phyloP scores from a whole-genome alignment of 2,888 invertebrate genomes.

The Ichneumoninae sp. region DNA sequence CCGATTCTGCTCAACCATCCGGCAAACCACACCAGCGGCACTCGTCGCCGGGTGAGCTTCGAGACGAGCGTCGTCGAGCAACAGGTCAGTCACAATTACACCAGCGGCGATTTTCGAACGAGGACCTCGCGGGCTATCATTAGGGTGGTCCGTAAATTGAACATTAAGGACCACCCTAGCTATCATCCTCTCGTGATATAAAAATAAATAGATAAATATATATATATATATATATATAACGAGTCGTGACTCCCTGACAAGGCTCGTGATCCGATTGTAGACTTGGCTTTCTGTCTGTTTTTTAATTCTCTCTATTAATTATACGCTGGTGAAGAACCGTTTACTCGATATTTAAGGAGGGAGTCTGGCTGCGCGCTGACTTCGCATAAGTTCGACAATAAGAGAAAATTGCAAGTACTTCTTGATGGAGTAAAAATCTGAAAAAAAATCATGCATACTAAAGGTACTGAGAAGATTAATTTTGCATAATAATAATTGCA shows the following conservation, averaged over 20 bases:
- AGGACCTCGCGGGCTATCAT: constrained; percentile 61
- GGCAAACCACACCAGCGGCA: constrained; percentile 74
- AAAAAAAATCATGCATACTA: too few relatives aligned
- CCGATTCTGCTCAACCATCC: constrained; percentile 81
- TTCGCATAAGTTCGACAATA: too few relatives aligned
- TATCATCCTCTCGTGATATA: constrained; percentile 64
- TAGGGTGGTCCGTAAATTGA: neutral
- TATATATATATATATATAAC: constrained; percentile 24
- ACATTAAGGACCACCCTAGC: neutral
- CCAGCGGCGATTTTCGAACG: constrained; percentile 55
- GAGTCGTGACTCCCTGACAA: constrained; percentile 65
- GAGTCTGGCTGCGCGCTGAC: too few relatives aligned
- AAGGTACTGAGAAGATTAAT: too few relatives aligned
- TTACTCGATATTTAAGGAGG: constrained; percentile 11
- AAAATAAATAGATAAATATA: constrained; percentile 1
- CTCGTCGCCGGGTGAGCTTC: constrained; percentile 86
- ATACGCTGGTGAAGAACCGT: constrained; percentile 34
- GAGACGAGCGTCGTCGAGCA: constrained; percentile 84
- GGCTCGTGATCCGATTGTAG: constrained; percentile 66
- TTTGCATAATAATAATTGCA: too few relatives aligned
- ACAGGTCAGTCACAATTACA: constrained; percentile 60
- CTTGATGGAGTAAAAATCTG: too few relatives aligned
- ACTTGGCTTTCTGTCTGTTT: constrained; percentile 42
- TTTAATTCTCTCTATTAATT: constrained; percentile 20
- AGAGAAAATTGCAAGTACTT: too few relatives aligned